Conservation (phyloP, 1,140 invertebrate species). For the Bilobella aurantiaca region DNA sequence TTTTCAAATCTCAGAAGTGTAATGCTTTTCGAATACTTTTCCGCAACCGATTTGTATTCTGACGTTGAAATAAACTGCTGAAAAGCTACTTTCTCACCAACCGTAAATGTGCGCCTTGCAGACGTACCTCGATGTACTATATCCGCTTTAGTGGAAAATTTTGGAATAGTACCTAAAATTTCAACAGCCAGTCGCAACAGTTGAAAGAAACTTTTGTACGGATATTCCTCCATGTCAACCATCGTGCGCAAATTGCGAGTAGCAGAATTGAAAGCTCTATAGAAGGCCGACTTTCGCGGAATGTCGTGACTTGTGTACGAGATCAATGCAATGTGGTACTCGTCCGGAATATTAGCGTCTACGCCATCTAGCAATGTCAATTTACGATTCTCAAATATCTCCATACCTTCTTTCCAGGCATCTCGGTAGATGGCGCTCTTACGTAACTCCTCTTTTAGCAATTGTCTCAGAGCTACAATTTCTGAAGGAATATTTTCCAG, state of each 20-base stretch:
- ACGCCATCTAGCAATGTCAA: background rate
- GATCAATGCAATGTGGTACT: slow-evolving; percentile 1
- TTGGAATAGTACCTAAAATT: background rate
- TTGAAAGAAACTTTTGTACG: background rate
- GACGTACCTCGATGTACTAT: background rate
- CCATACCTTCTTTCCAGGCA: background rate
- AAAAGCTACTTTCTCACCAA: background rate
- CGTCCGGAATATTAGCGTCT: background rate
- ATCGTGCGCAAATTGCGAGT: background rate
- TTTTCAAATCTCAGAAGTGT: background rate
- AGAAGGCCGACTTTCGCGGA: background rate
- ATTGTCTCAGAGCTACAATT: background rate
- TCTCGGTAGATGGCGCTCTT: background rate
- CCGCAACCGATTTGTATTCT: background rate
- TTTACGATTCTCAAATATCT: background rate
- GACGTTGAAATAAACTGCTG: background rate
- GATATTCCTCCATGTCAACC: background rate
- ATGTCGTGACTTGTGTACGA: background rate
- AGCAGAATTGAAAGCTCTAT: background rate
- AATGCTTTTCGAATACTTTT: background rate
- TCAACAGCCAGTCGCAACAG: background rate
- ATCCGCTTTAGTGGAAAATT: background rate
- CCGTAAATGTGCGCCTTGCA: background rate
- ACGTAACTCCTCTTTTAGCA: background rate
- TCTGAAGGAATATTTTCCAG: background rate